These are phyloP conservation scores for Actias luna DNA, from an alignment of 2,888 invertebrate genomes.

Conservation along the genomic window DNA sequence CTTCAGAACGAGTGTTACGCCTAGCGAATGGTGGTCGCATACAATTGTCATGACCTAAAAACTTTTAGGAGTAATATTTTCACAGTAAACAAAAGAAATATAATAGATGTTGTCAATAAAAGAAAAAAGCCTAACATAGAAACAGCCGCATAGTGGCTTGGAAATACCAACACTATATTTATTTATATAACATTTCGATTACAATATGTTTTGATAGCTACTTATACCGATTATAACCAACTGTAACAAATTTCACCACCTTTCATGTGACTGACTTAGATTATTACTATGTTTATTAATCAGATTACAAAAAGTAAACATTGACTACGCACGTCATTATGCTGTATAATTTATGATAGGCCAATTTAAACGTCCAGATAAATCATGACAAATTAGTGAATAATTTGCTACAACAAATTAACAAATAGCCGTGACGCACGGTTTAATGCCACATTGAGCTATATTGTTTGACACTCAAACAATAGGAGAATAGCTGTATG, in stretches of 20 bases:
- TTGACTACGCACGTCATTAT: slow-evolving; percentile 38
- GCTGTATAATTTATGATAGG: slow-evolving; percentile 49
- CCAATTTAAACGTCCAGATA: slow-evolving; percentile 63
- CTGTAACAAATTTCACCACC: not conserved
- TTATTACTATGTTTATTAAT: slow-evolving; percentile 21
- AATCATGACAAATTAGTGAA: slow-evolving; percentile 66
- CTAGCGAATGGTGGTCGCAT: no score
- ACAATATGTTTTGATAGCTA: no score
- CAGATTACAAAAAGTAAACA: slow-evolving; percentile 40
- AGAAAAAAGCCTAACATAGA: no score
- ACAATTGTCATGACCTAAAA: no score
- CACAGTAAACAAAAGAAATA: no score
- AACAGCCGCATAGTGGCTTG: no score
- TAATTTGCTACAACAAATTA: slow-evolving; percentile 53
- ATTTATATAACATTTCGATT: no score
- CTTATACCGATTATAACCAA: no score
- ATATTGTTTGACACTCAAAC: slow-evolving; percentile 37
- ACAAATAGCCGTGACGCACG: slow-evolving; percentile 63
- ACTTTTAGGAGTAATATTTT: no score
- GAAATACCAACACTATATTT: no score
- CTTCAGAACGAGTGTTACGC: no score
- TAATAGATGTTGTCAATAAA: no score
- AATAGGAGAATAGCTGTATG: slow-evolving; percentile 31
- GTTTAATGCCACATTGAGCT: slow-evolving; percentile 28
- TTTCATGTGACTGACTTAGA: not conserved